Evolutionary conservation across 2,113 vertebrate species (phyloP).

Genomic region (Ameiurus melas): DNA sequence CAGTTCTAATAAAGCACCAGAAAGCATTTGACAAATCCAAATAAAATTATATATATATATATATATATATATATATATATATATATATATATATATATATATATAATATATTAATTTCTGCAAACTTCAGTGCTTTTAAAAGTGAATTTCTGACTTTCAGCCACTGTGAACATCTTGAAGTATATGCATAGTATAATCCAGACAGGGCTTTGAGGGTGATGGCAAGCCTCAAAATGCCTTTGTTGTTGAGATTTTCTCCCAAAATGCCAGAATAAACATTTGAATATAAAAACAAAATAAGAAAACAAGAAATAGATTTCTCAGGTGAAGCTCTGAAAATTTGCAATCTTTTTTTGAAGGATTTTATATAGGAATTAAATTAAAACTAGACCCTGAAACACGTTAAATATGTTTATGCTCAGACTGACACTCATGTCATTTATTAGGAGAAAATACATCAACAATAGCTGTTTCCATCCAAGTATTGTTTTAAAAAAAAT

Average conservation of each 20-base stretch:
- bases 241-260: not conserved
- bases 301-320: not conserved
- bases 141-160: not conserved
- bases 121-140: not conserved
- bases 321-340: not conserved
- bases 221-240: not conserved
- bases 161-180: not conserved
- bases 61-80: too few relatives aligned
- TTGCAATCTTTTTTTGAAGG: not conserved
- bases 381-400: not conserved
- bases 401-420: not conserved
- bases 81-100: too few relatives aligned
- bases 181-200: not conserved
- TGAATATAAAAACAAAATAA: not conserved
- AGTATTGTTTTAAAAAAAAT: too few relatives aligned
- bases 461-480: not conserved
- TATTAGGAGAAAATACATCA: not conserved
- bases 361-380: not conserved
- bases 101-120: not conserved
- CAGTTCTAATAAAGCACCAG: not conserved
- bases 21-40: not conserved
- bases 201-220: not conserved
- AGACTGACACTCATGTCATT: not conserved
- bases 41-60: not conserved
- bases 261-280: not conserved